phyloP scores from a whole-genome alignment of 2,888 invertebrate genomes.

The Drosophila helvetica region DNA sequence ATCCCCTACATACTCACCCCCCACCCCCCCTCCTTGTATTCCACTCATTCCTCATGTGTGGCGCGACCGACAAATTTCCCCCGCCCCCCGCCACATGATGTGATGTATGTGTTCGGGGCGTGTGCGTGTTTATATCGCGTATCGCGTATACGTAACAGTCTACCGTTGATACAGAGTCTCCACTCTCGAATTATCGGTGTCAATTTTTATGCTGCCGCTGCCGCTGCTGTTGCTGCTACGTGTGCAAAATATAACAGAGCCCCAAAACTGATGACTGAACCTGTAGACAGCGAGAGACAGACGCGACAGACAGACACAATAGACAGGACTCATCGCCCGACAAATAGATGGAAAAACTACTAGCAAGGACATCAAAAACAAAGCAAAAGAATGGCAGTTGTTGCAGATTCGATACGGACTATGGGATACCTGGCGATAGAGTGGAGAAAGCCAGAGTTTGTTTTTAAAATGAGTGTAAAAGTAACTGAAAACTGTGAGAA shows the following conservation, averaged over 20 bases:
- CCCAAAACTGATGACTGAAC: conserved; percentile 73
- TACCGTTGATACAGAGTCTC: not conserved
- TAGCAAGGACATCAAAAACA: conserved; percentile 25
- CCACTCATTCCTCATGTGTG: not conserved
- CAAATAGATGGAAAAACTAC: not conserved
- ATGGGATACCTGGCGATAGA: not conserved
- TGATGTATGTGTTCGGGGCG: conserved; percentile 68
- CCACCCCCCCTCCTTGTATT: not conserved
- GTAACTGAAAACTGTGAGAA: conserved; percentile 1
- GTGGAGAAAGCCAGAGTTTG: not conserved
- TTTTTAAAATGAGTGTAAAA: not conserved
- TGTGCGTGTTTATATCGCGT: conserved; percentile 70
- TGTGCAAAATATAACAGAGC: conserved; percentile 76
- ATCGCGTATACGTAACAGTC: conserved; percentile 69
- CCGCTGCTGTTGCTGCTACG: conserved; percentile 57
- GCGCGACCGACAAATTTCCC: conserved; percentile 60
- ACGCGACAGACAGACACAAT: not conserved
- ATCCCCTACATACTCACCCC: conserved; percentile 3
- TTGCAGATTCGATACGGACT: not conserved
- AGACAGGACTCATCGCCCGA: not conserved
- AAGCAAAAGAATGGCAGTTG: conserved; percentile 1
- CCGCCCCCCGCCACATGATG: conserved; percentile 37
- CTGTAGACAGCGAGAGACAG: conserved; percentile 48
- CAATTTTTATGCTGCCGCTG: conserved; percentile 74
- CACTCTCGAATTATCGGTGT: conserved; percentile 70